Base-by-base conservation (phyloP, 2,888 invertebrate genomes). In the Clitarchus hookeri region DNA sequence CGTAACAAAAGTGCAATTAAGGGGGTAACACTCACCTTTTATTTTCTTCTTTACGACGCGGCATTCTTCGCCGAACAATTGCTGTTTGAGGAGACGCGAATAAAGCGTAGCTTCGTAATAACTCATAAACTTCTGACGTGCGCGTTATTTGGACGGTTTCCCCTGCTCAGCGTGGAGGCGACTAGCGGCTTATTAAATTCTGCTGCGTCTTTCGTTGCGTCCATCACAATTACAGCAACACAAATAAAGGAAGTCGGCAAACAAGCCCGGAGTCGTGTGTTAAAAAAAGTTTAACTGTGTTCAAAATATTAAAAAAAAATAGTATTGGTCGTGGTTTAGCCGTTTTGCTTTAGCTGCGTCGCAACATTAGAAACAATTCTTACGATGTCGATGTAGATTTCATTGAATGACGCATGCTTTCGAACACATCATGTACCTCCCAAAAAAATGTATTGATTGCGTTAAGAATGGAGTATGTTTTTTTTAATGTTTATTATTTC, bases 1-100 rank as follows among this genome's bases (percentile, higher is more conserved):
- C 11, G 65, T 65, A 65, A 65, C 65, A 65, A 65, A 65, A 65
- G 65, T 65, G 65, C 65, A 65, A 65, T 65, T 65, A 65, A 65
- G 65, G 65, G 13, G 65, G 65, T 19, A 65, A 16, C 65, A 16
- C 16, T 65, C 65, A 65, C 65, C 65, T 65, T 65, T 65, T 65
- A 65, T 65, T 65, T 65, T 65, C 65, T 23, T 16, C 65, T 65
- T 65, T 65, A 65, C 23, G 16, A 65, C 65, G 16, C 19, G 65
- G 23, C 65, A 65, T 65, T 65, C 65, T 65, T 65, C 16, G 65
- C 65, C 16, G 65, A 65, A 65, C 65, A 65, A 65, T 65, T 65
- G 65, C 65, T 23, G 16, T 19, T 65, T 65, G 4, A 65, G 65
- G 16, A 4, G 65, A 65, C 65, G 65, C 65, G 23, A 65, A 65